These are phyloP conservation scores for Acrocera orbiculus DNA, from an alignment of 2,888 invertebrate genomes.

Conservation along the genomic window DNA sequence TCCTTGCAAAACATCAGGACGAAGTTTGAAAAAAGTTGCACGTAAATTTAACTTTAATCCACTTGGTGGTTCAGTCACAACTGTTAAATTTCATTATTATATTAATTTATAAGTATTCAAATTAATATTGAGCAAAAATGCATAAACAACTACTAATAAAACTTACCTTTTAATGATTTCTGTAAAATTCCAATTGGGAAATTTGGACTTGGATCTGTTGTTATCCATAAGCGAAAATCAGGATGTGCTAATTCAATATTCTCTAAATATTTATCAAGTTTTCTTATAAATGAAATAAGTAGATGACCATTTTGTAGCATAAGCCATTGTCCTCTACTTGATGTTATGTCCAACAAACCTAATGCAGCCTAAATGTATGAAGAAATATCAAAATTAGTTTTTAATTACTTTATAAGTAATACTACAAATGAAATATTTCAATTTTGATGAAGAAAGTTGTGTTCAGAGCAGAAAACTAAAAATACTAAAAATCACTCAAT, in stretches of 20 bases:
- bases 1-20: constrained; percentile 49
- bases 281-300: constrained; percentile 56
- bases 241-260: constrained; percentile 66
- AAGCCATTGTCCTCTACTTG: constrained; percentile 70
- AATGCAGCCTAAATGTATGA: constrained; percentile 43
- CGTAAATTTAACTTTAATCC: constrained; percentile 74
- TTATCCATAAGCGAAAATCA: constrained; percentile 83
- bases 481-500: too few relatives aligned
- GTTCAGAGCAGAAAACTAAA: too few relatives aligned
- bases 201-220: constrained; percentile 69
- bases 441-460: too few relatives aligned
- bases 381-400: background rate
- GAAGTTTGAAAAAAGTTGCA: constrained; percentile 77
- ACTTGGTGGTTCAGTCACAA: constrained; percentile 85
- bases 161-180: constrained; percentile 56
- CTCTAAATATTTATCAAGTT: constrained; percentile 70
- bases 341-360: constrained; percentile 45
- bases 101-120: constrained; percentile 1
- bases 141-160: constrained; percentile 1
- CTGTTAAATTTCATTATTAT: constrained; percentile 32
- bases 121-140: constrained; percentile 1
- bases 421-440: too few relatives aligned
- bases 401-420: background rate
- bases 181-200: constrained; percentile 86
- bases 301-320: constrained; percentile 88